Base-by-base conservation (phyloP, 2,888 invertebrate species). In the Camponotus fellah region DNA sequence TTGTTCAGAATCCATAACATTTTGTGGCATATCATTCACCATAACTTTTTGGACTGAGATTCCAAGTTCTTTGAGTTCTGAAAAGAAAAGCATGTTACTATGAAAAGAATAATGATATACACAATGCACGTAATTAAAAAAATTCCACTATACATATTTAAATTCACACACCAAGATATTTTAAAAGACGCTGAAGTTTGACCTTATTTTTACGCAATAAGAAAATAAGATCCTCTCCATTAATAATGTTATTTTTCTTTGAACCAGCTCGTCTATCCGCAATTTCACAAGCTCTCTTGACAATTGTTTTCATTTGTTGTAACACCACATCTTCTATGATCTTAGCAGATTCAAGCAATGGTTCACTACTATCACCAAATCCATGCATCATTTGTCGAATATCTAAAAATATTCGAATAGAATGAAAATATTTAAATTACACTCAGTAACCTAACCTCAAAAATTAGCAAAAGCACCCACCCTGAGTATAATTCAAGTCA, bases 381-480 rank as follows among this genome's bases (percentile, higher is more conserved):
- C 98, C 98, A 91, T 98, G 97, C 98, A 98, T 98, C 96, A 98
- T 98, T 91, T 97, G 96, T 0, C 97, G 97, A 89, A 98, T 98
- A 95, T 98, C 98, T 95, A 68, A 81, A 60, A n/a, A 26, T 68
- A 53, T 37, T n/a, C 1, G 12, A 10, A 76, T 9, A n/a, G 40
- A n/a, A 21, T 32, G 6, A 72, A 56, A 17, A 65, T 34, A 62
- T 76, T 34, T 46, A 68, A 79, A 75, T 37, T 32, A 32, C 8
- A 10, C 34, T n/a, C 1, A 53, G 1, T 21, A 26, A 46, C 56
- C n/a, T 65, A 83, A 84, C 76, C 58, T 65, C 4, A 62, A 17
- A 79, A 43, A 32, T 79, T 26, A 6, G 1, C 34, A 68, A 21
- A n/a, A 74, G 83, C 83, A 46, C 89, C 40, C 9, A 94, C 94